Conservation (phyloP, 2,888 invertebrate genomes). For the Hydriomena furcata region DNA sequence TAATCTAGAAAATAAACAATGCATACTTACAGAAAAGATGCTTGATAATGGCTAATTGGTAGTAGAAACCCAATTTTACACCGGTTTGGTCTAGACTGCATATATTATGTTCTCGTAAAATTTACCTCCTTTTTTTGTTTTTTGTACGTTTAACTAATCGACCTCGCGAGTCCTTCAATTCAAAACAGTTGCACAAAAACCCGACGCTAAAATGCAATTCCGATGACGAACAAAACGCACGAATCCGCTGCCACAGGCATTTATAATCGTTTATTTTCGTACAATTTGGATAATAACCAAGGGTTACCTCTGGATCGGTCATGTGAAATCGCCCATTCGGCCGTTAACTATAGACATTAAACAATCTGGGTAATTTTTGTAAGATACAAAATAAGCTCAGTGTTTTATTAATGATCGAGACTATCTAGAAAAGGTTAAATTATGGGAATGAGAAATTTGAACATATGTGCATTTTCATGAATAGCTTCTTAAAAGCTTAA, state of each 20-base stretch:
- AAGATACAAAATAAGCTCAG: neutral
- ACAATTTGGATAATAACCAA: conserved; percentile 65
- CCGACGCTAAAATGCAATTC: conserved; percentile 45
- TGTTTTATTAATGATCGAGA: no score
- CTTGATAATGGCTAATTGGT: no score
- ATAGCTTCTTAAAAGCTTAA: conserved; percentile 33
- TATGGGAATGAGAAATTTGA: no score
- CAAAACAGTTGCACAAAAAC: conserved; percentile 45
- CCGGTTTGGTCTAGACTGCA: neutral
- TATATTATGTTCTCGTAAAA: conserved; percentile 26
- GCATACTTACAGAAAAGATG: no score
- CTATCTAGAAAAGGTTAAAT: no score
- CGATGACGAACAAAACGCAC: conserved; percentile 53
- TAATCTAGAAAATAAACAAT: no score
- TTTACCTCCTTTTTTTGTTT: conserved; percentile 29
- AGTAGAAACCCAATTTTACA: no score
- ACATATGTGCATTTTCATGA: no score
- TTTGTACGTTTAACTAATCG: conserved; percentile 36
- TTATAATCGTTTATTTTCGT: conserved; percentile 47
- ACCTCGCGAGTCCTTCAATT: conserved; percentile 52
- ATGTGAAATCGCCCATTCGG: conserved; percentile 43
- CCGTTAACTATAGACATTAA: conserved; percentile 50
- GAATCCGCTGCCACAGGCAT: conserved; percentile 50
- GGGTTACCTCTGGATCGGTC: conserved; percentile 46
- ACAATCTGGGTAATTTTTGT: conserved; percentile 26